These are phyloP conservation scores for Sialis fuliginosa DNA, from an alignment of 2,888 invertebrate species.

Conservation along the genomic window DNA sequence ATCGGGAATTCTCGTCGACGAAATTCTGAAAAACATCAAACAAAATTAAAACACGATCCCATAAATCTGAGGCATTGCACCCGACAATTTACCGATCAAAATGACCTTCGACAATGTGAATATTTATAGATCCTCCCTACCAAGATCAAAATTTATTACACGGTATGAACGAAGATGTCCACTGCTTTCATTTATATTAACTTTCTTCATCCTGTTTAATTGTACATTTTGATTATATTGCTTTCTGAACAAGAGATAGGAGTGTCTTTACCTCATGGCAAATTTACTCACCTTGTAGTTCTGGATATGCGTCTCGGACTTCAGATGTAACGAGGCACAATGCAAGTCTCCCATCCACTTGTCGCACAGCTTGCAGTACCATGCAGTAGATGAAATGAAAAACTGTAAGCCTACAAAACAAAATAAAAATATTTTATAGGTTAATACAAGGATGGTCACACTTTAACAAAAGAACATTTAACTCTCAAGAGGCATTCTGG, in stretches of 20 bases:
- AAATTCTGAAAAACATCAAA: constrained; percentile 39
- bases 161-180: not conserved
- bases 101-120: not conserved
- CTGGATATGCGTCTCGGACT: constrained; percentile 59
- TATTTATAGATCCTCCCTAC: no score
- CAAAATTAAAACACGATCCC: not conserved
- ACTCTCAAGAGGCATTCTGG: no score
- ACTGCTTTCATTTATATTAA: not conserved
- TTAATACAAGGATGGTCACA: no score
- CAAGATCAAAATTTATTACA: no score
- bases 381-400: constrained; percentile 71
- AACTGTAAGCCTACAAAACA: constrained; percentile 54
- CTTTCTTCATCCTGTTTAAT: not conserved
- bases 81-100: not conserved
- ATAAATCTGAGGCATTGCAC: not conserved
- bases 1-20: constrained; percentile 68
- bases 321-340: constrained; percentile 72
- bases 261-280: not conserved
- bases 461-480: no score
- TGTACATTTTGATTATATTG: not conserved
- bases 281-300: constrained; percentile 53
- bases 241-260: not conserved
- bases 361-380: constrained; percentile 80
- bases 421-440: no score
- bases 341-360: constrained; percentile 78